Base-by-base conservation (phyloP, 2,113 vertebrate species). In the Lepisosteus oculatus region DNA sequence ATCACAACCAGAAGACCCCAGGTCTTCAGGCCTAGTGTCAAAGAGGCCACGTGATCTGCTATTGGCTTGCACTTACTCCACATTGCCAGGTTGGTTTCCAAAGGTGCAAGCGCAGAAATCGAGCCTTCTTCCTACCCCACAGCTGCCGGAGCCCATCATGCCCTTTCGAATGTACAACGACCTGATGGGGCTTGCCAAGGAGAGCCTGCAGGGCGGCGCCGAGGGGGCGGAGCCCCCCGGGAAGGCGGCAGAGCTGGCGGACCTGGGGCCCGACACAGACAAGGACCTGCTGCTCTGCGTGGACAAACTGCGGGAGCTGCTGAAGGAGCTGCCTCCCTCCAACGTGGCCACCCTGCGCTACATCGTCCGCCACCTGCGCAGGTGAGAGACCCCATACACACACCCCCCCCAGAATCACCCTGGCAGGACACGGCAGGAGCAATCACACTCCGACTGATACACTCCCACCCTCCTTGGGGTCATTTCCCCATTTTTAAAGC, bases 141-240 rank as follows among this genome's bases (percentile, higher is more conserved):
- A 99, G 97, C 91, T 99, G 65, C 97, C 96, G 0, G 97, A 99
- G 84, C 97, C 97, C 0, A 88, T 99, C 8, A 88, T 99, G 87
- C 93, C 89, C 0, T 99, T 98, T 85, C 89, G 87, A 6, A 74
- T 96, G 44, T 99, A 99, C 88, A 94, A 98, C 11, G 89, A 82
- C 68, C 90, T 99, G 17, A 95, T 99, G 94, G 97, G 96, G 2
- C 80, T 97, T 84, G 96, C 97, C 72, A 99, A 99, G 80, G 97
- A 99, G 76, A 98, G 91, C 77, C 70, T 97, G 70, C 93, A 95
- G 75, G 82, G 87, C 0, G 79, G 5, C 85, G 57, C 0, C 69
- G 81, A 0, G 87, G 89, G 0, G 89, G 88, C 43, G 88, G 84
- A 14, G 70, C 85, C 65, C 11, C 17, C 76, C 0, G 92, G 9